phyloP scores from a whole-genome alignment of 1,140 invertebrate genomes.

The Phocides pigmalion region DNA sequence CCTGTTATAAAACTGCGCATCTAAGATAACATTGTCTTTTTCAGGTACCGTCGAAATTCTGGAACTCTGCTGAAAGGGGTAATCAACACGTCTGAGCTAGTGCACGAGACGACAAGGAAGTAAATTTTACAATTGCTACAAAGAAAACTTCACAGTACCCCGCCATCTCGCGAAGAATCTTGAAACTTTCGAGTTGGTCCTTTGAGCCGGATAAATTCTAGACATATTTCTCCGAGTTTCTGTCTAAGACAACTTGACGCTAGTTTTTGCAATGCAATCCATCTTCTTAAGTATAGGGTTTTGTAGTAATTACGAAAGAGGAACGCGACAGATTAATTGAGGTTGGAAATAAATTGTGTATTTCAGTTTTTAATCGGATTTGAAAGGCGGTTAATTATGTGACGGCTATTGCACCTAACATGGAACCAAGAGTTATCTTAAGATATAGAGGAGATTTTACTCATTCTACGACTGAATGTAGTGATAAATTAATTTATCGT shows the following conservation, averaged over 20 bases:
- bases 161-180: conserved; percentile 51
- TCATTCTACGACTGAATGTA: too few species aligned
- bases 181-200: conserved; percentile 50
- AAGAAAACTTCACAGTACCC: conserved; percentile 50
- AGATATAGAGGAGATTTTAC: too few species aligned
- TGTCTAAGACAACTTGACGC: conserved; percentile 34
- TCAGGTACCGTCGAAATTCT: conserved; percentile 44
- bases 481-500: too few species aligned
- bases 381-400: too few species aligned
- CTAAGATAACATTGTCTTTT: conserved; percentile 40
- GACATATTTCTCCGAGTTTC: conserved; percentile 41
- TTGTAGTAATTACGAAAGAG: conserved; percentile 28
- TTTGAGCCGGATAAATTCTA: conserved; percentile 47
- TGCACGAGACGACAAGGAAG: conserved; percentile 36
- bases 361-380: conserved; percentile 18
- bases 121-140: conserved; percentile 56
- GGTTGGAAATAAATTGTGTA: conserved; percentile 23
- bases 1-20: conserved; percentile 29
- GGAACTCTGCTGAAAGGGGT: conserved; percentile 30
- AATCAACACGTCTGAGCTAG: conserved; percentile 46
- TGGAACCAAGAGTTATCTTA: too few species aligned
- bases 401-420: too few species aligned
- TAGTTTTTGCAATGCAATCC: conserved; percentile 37
- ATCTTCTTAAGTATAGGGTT: conserved; percentile 30
- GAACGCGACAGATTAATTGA: conserved; percentile 26